These are phyloP conservation scores for Papio anubis DNA, from an alignment of 2,113 vertebrate species.

Conservation along the genomic window DNA sequence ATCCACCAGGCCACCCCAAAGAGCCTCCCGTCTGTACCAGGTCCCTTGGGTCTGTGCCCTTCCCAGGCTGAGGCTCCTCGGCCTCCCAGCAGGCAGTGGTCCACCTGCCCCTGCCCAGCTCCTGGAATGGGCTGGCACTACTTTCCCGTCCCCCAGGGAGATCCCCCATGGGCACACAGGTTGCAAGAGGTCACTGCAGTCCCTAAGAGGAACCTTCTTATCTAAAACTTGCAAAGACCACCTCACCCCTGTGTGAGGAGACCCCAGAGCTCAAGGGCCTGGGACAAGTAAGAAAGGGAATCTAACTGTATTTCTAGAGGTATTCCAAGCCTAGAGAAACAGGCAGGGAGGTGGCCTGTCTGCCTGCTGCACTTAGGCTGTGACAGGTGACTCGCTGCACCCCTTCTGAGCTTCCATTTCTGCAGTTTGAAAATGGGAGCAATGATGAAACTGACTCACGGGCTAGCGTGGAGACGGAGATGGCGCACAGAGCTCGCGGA, in stretches of 20 bases:
- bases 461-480: not conserved
- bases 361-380: too few species aligned
- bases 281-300: not conserved
- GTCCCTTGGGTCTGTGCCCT: not conserved
- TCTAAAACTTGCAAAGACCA: not conserved
- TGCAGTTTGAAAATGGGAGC: not conserved
- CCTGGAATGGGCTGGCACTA: not conserved
- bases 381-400: rapidly evolving
- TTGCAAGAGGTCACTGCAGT: not conserved
- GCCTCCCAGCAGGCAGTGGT: not conserved
- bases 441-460: rapidly evolving
- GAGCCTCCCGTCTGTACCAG: not conserved
- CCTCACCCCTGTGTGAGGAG: not conserved
- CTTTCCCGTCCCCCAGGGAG: not conserved
- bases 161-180: not conserved
- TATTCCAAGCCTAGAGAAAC: not conserved
- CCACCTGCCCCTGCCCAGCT: not conserved
- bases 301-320: not conserved
- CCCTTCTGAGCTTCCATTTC: not conserved
- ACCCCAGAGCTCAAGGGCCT: not conserved
- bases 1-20: not conserved
- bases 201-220: not conserved
- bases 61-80: not conserved
- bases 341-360: too few species aligned
- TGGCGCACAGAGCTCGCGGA: rapidly evolving